phyloP scores from a whole-genome alignment of 2,797 vertebrate species.

The Ispidina picta region DNA sequence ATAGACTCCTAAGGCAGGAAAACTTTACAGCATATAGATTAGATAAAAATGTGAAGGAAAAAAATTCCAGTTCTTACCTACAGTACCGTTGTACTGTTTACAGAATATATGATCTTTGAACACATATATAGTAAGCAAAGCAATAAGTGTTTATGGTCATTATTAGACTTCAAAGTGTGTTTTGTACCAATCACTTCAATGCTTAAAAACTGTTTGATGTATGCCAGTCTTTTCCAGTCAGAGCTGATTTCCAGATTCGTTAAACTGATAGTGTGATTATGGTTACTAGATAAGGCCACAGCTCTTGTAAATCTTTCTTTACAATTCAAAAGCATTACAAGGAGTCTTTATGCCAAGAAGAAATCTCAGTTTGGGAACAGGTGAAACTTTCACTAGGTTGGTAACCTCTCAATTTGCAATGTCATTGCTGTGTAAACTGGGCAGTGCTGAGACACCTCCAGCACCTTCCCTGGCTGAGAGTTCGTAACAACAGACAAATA shows the following conservation, averaged over 20 bases:
- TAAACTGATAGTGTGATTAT: background rate
- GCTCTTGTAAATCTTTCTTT: background rate
- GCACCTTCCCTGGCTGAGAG: background rate
- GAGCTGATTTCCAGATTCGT: background rate
- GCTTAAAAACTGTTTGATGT: background rate
- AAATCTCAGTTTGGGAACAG: background rate
- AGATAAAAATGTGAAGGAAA: background rate
- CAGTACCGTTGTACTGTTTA: background rate
- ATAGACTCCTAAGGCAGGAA: background rate
- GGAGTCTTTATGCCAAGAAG: background rate
- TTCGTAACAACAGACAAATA: background rate
- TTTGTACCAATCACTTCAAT: background rate
- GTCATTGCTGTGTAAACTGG: background rate
- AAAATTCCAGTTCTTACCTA: background rate
- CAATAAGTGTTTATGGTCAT: slow-evolving; percentile 9
- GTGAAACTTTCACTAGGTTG: background rate
- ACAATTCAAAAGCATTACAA: background rate
- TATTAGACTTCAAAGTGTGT: slow-evolving; percentile 49
- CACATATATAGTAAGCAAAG: background rate
- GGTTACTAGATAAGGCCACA: background rate
- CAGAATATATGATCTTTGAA: background rate
- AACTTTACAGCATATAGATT: background rate
- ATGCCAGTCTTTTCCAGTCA: background rate
- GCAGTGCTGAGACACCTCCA: background rate
- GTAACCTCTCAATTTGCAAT: background rate